Evolutionary conservation across 2,888 invertebrate species (phyloP), one percentile per base, ranked within the genome.

Genomic region (Panopea generosa): DNA sequence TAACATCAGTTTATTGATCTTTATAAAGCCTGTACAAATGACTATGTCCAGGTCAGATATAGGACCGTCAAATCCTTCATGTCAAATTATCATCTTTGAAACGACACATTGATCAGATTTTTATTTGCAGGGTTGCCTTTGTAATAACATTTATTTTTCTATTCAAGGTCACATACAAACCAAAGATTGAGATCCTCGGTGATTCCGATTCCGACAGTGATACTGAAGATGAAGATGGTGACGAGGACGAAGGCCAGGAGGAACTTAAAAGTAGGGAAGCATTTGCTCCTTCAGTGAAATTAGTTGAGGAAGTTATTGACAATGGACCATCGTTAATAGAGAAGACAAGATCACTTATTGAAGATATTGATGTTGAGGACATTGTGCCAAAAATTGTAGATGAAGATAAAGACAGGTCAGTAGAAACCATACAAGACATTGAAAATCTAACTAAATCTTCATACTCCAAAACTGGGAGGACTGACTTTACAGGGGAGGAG

Each of bases 171-270:
- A 80, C 74, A 11, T 87, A 66, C 75, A 84, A 81, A 59, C 86
- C 89, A 38, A 86, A 77, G 73, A 89, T 89, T 45, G 88, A 89
- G 66, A 72, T 88, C 3, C 65, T 89, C 11, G 78, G 77, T 43
- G 86, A 86, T 49, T 83, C 78, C 45, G 73, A 83, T 52, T 50
- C 56, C 29, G 72, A 70, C 20, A 47, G 62, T 11, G 62, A 79
- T 9, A 55, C 50, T 20, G 78, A 78, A 45, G 53, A 43, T 45
- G 66, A 70, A 29, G 69, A 71, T 22, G 47, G 22, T 11, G 68
- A 62, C 18, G 56, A 72, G 52, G n/a, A 11, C 22, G 20, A 18
- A 16, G 52, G 52, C 7, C 6, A 47, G 16, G 16, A 6, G 3
- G 47, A 4, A 6, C 4, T 9, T 16, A 16, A 47, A 47, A 47